Percentiles rank a stretch among this genome's conserved stretches.
Conservation (phyloP, 2,797 vertebrate species). For the Eulemur rubriventer region DNA sequence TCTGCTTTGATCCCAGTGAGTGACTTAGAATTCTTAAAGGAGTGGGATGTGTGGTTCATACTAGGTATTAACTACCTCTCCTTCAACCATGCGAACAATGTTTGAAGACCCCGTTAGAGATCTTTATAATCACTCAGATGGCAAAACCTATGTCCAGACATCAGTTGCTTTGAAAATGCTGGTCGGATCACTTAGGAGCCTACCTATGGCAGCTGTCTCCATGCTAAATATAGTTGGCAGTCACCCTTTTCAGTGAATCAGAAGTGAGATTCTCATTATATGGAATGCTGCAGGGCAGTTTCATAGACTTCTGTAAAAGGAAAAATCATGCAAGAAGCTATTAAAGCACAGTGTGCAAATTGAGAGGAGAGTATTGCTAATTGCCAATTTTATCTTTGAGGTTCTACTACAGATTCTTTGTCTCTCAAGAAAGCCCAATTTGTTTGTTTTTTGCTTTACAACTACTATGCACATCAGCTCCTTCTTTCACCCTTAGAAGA, state of each 20-base stretch:
- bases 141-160: not conserved
- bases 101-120: not conserved
- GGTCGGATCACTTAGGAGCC: not conserved
- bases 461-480: not conserved
- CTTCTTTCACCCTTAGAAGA: not conserved
- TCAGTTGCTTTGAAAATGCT: conserved; percentile 34
- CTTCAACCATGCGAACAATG: conserved; percentile 29
- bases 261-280: conserved; percentile 61
- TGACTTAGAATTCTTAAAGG: conserved; percentile 9
- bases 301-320: conserved; percentile 47
- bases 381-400: conserved; percentile 62
- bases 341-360: conserved; percentile 62
- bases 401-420: conserved; percentile 60
- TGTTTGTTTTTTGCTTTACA: conserved; percentile 48
- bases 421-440: conserved; percentile 63
- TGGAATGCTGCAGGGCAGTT: conserved; percentile 48
- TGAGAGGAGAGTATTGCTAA: conserved; percentile 50
- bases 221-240: not conserved
- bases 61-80: not conserved
- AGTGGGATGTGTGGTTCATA: not conserved
- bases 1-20: conserved; percentile 14
- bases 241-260: conserved; percentile 55
- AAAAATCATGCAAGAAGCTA: conserved; percentile 57
- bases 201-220: not conserved
- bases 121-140: conserved; percentile 24